Evolutionary conservation across 2,888 invertebrate species (phyloP).

Genomic region (Eledona agricola): DNA sequence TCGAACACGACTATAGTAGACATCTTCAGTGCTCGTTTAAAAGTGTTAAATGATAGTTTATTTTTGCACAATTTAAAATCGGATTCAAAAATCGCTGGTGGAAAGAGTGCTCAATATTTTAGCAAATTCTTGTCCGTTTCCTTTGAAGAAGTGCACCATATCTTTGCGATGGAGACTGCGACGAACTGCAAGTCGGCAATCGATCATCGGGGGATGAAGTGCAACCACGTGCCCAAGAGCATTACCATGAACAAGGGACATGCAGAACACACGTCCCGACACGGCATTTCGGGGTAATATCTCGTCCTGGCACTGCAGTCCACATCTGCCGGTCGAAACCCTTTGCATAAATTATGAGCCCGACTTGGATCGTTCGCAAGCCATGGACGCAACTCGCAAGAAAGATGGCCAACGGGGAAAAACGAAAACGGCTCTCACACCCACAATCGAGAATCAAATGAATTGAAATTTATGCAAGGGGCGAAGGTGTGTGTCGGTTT

Average conservation of each 20-base stretch:
- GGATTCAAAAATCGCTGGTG: no score
- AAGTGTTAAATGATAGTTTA: no score
- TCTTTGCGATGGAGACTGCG: slow-evolving; percentile 19
- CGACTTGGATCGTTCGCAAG: slow-evolving; percentile 46
- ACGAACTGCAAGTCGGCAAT: slow-evolving; percentile 36
- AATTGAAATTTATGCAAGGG: slow-evolving; percentile 51
- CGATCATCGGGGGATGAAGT: slow-evolving; percentile 48
- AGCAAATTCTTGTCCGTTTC: no score
- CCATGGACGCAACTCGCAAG: slow-evolving; percentile 40
- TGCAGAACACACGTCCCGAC: slow-evolving; percentile 47
- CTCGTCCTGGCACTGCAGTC: slow-evolving; percentile 46
- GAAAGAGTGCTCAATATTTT: no score
- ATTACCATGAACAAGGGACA: slow-evolving; percentile 52
- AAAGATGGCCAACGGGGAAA: slow-evolving; percentile 46
- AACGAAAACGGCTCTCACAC: slow-evolving; percentile 44
- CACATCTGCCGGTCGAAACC: slow-evolving; percentile 44
- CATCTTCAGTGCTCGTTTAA: no score
- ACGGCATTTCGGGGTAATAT: slow-evolving; percentile 50
- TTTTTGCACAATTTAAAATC: no score
- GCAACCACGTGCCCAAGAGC: slow-evolving; percentile 45
- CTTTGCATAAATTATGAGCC: slow-evolving; percentile 55
- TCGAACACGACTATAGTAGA: no score
- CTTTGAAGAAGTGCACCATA: slow-evolving; percentile 1
- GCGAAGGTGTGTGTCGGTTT: slow-evolving; percentile 24
- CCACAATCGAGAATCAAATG: slow-evolving; percentile 47